A percentile compares a stretch with the other conserved stretches of the same genome.
phyloP scores from a whole-genome alignment of 2,797 vertebrate species.

The Hypotaenidia okinawae region DNA sequence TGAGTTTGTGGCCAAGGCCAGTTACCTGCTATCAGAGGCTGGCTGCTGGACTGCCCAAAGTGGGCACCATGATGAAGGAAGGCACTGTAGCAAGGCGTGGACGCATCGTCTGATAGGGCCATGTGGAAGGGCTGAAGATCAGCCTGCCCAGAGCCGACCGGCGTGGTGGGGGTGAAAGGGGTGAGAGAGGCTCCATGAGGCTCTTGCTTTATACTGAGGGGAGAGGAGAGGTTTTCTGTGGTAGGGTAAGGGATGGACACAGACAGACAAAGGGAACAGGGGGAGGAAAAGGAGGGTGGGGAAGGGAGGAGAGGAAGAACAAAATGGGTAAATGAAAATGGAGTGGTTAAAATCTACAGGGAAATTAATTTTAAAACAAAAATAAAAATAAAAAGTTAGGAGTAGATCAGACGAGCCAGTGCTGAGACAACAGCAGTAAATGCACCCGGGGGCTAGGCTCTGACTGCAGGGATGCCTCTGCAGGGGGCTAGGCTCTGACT shows the following conservation, averaged over 20 bases:
- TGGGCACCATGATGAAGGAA: conserved; percentile 85
- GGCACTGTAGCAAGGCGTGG: conserved; percentile 87
- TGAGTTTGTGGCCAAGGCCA: conserved; percentile 56
- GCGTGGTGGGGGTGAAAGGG: conserved; percentile 90
- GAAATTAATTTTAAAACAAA: conserved; percentile 72
- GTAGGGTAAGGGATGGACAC: conserved; percentile 72
- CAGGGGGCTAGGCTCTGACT: conserved; percentile 48
- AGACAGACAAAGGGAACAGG: conserved; percentile 70
- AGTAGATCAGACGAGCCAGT: conserved; percentile 67
- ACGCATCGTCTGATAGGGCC: conserved; percentile 89
- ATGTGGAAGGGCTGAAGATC: conserved; percentile 90
- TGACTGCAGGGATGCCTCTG: conserved; percentile 28
- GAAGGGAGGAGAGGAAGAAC: conserved; percentile 73
- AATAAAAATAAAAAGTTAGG: conserved; percentile 67
- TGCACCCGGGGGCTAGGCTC: conserved; percentile 48
- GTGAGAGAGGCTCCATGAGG: conserved; percentile 92
- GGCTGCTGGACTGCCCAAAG: conserved; percentile 90
- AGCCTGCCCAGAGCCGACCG: conserved; percentile 83
- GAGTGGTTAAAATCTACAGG: conserved; percentile 74
- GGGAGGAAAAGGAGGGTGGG: conserved; percentile 67
- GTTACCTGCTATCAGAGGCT: conserved; percentile 90
- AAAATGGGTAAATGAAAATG: conserved; percentile 77
- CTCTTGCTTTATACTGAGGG: conserved; percentile 91
- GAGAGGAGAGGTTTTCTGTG: conserved; percentile 85
- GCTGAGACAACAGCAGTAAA: conserved; percentile 58